phyloP scores from a whole-genome alignment of 2,888 invertebrate species.

The Erpobdella octoculata region DNA sequence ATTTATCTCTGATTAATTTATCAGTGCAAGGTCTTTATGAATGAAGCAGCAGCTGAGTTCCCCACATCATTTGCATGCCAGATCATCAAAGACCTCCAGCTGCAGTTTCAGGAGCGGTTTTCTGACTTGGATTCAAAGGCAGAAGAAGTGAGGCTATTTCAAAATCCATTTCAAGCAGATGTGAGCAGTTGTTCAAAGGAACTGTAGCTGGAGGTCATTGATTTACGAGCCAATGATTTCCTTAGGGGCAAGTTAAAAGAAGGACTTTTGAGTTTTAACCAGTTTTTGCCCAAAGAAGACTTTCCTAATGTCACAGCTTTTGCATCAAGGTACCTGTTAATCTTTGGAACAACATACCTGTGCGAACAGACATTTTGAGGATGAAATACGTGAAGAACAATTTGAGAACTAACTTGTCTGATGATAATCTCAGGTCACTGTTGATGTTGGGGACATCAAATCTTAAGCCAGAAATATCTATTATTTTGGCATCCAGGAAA shows the following conservation, averaged over 20 bases:
- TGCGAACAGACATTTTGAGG: background rate
- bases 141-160: background rate
- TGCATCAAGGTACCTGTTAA: too few relatives aligned
- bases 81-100: background rate
- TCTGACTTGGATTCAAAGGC: background rate
- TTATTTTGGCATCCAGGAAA: background rate
- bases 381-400: background rate
- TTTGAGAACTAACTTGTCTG: too few relatives aligned
- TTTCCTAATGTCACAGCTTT: background rate
- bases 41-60: background rate
- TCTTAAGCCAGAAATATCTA: too few relatives aligned
- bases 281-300: background rate
- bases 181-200: background rate
- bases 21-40: background rate
- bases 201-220: background rate
- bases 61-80: background rate
- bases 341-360: background rate
- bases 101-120: background rate
- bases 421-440: too few relatives aligned
- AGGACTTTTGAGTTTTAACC: background rate
- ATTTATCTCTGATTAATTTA: background rate
- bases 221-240: background rate
- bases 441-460: too few relatives aligned
- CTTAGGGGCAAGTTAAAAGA: background rate
- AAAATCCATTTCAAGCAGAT: background rate